Conservation (phyloP, 2,888 invertebrate genomes). For the Automeris io region DNA sequence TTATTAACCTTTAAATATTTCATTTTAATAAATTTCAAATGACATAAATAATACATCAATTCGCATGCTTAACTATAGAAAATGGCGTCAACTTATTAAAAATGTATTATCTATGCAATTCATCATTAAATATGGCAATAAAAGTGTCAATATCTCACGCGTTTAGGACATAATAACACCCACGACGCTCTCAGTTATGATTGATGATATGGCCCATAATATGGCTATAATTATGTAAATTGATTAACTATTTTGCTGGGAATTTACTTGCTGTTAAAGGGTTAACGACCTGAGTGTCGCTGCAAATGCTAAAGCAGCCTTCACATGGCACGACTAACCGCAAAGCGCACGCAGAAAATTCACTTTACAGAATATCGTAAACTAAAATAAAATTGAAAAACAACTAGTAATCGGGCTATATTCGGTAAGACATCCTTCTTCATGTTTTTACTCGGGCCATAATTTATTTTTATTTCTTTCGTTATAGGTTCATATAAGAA, state of each 20-base stretch:
- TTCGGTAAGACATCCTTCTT: too few relatives aligned
- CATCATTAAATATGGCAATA: slow-evolving; percentile 12
- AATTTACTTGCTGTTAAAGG: slow-evolving; percentile 6
- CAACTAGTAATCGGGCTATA: too few relatives aligned
- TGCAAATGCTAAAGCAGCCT: not conserved
- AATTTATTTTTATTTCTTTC: too few relatives aligned
- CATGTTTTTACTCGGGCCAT: too few relatives aligned
- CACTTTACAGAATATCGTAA: not conserved
- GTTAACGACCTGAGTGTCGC: slow-evolving; percentile 1
- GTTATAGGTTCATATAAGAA: too few relatives aligned
- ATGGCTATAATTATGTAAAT: slow-evolving; percentile 17
- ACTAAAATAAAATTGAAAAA: slow-evolving; percentile 1
- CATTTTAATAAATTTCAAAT: slow-evolving; percentile 3
- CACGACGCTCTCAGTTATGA: slow-evolving; percentile 14
- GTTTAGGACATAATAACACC: slow-evolving; percentile 18
- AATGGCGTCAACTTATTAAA: slow-evolving; percentile 15
- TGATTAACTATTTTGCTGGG: slow-evolving; percentile 12
- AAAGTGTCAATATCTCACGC: slow-evolving; percentile 17
- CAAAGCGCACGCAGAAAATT: not conserved
- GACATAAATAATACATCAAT: not conserved
- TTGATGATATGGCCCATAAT: slow-evolving; percentile 14
- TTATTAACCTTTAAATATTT: too few relatives aligned
- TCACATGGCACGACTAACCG: not conserved
- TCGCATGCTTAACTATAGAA: slow-evolving; percentile 1
- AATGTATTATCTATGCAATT: slow-evolving; percentile 14